phyloP scores from a whole-genome alignment of 2,888 invertebrate genomes.

The Oligia strigilis region DNA sequence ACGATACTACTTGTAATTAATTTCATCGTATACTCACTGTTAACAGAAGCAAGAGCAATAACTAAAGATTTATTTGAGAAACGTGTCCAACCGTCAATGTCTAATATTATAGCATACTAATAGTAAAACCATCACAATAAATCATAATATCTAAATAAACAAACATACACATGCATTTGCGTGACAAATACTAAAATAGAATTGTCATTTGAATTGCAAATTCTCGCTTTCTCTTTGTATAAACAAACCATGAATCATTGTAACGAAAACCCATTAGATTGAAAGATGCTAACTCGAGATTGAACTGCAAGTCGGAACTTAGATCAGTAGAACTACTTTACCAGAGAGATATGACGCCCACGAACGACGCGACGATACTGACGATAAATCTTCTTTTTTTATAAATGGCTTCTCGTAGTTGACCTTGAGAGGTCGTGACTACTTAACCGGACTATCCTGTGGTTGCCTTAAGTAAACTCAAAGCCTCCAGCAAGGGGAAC shows the following conservation, averaged over 20 bases:
- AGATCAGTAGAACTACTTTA: conserved; percentile 71
- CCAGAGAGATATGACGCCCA: conserved; percentile 73
- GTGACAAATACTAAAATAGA: conserved; percentile 66
- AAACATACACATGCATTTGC: conserved; percentile 58
- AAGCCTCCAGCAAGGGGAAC: not conserved
- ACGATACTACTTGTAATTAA: not conserved
- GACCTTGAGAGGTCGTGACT: too few relatives aligned
- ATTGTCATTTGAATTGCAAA: conserved; percentile 67
- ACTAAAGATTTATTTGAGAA: conserved; percentile 27
- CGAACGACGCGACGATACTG: conserved; percentile 66
- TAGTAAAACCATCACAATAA: conserved; percentile 41
- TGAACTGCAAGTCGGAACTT: conserved; percentile 71
- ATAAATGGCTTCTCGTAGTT: too few relatives aligned
- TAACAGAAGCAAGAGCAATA: conserved; percentile 20
- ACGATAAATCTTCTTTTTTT: not conserved
- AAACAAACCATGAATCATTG: conserved; percentile 81
- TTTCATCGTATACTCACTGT: not conserved
- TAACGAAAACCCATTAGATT: conserved; percentile 77
- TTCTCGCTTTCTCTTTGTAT: conserved; percentile 75
- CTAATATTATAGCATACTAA: conserved; percentile 10
- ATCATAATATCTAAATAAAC: conserved; percentile 40
- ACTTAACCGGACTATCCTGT: too few relatives aligned
- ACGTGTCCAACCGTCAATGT: conserved; percentile 5
- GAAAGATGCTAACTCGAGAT: conserved; percentile 75
- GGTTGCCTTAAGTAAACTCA: too few relatives aligned